phyloP scores from a whole-genome alignment of 1,140 invertebrate species.

The Nautilus pompilius region DNA sequence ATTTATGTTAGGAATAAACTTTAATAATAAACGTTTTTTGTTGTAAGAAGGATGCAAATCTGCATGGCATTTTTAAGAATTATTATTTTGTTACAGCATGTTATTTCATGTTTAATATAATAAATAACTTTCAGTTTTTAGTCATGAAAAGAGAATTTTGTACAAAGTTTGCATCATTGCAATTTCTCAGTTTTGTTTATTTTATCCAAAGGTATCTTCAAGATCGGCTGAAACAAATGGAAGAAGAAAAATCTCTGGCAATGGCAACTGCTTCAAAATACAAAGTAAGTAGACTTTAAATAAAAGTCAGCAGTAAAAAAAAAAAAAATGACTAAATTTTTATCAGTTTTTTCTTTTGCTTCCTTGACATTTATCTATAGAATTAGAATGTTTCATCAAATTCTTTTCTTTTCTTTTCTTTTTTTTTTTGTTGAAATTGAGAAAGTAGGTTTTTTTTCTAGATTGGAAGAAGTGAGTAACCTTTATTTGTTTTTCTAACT shows the following conservation, averaged over 20 bases:
- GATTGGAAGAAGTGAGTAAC: neutral
- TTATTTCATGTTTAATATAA: neutral
- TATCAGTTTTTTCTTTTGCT: too few species aligned
- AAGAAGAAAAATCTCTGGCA: conserved; percentile 73
- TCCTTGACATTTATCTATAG: too few species aligned
- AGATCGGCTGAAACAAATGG: conserved; percentile 74
- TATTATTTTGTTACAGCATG: neutral
- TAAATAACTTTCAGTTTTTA: neutral
- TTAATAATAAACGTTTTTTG: too few species aligned
- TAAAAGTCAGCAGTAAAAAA: neutral
- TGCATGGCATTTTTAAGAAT: neutral
- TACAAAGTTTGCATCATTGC: neutral
- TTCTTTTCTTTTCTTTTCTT: conserved; percentile 1
- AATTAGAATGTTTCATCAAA: neutral
- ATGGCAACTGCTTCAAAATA: conserved; percentile 56
- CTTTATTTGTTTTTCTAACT: too few species aligned
- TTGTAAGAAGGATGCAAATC: too few species aligned
- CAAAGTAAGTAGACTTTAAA: conserved; percentile 39
- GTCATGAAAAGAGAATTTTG: too few species aligned
- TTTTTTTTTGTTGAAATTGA: neutral
- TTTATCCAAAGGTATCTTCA: conserved; percentile 59
- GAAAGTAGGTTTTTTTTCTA: neutral
- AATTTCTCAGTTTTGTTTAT: neutral
- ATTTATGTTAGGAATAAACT: too few species aligned
- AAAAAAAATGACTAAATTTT: too few species aligned